Base-by-base conservation (phyloP, 2,113 vertebrate genomes). In the Dinomys branickii region DNA sequence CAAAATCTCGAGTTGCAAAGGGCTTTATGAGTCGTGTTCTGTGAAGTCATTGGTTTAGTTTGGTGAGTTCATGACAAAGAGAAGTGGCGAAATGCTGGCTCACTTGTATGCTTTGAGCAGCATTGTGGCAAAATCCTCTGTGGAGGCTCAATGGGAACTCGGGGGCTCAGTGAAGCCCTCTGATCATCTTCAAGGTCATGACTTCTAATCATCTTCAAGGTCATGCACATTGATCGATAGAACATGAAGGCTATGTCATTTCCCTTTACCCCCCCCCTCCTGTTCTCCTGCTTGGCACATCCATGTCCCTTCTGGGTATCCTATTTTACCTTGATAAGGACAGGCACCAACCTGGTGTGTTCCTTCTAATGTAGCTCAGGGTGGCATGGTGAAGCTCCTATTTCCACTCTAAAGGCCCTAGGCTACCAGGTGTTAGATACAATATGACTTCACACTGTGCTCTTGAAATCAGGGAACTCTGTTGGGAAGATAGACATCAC, bases 301-400 rank as follows among this genome's bases (percentile, higher is more conserved):
- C 80, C 30, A 9, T 41, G 41, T 30, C 35, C 20, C 28, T 80
- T 73, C 59, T 19, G 30, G 20, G 12, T 6, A 12, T 47, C 58
- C 41, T 12, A 13, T 41, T 91, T 50, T 30, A 56, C 54, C 54
- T 0, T 47, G 24, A 26, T 56, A 26, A 35, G n/a, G 14, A 12
- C 11, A 12, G 13, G 24, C 7, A 16, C 11, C 14, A 2, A n/a
- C 30, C 16, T 24, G n/a, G 7, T 58, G 0, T 52, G n/a, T 11
- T 85, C 11, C 26, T 80, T 19, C 50, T 47, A 7, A 28, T 33
- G 44, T 20, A 65, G 59, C 14, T 78, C 9, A 50, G 16, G 8
- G 67, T 4, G 11, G 38, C 22, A 8, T 12, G 9, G 59, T 16
- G 33, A 63, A 41, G 28, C 16, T 33, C 52, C 22, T 75, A 13